These are phyloP conservation scores for Tamias sibiricus DNA, from an alignment of 2,113 vertebrate genomes.

Conservation along the genomic window DNA sequence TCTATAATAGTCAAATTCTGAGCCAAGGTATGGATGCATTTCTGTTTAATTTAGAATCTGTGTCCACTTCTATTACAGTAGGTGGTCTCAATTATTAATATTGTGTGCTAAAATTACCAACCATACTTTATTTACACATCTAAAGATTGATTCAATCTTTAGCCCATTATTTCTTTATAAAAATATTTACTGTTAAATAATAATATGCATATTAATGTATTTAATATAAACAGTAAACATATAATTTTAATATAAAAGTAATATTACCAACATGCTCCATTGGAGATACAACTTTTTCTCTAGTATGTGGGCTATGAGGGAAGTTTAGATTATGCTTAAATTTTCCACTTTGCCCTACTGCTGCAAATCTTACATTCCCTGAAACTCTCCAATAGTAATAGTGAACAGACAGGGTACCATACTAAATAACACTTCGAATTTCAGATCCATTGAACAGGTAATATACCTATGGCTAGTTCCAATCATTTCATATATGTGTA, in stretches of 20 bases:
- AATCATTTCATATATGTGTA: not conserved
- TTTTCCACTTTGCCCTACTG: not conserved
- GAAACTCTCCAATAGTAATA: not conserved
- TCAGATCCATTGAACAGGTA: not conserved
- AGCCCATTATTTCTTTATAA: not conserved
- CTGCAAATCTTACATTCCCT: not conserved
- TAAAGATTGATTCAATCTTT: not conserved
- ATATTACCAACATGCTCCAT: not conserved
- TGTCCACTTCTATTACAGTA: accelerated
- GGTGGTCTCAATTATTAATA: not conserved
- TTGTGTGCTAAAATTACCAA: not conserved
- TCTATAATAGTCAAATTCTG: not conserved
- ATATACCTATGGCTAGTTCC: not conserved
- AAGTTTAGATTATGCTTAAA: not conserved
- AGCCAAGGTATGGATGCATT: not conserved
- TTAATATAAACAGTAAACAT: not conserved
- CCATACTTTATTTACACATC: not conserved
- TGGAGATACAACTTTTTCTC: not conserved
- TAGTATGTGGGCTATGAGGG: too few species aligned
- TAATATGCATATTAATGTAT: not conserved
- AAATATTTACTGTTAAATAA: not conserved
- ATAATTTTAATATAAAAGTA: not conserved
- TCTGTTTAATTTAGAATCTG: not conserved
- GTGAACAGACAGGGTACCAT: not conserved
- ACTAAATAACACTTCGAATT: not conserved